Percentiles rank a stretch among this genome's conserved stretches.
These are phyloP conservation scores for Agapetus fuscipes DNA, from an alignment of 2,888 invertebrate genomes.

Conservation along the genomic window DNA sequence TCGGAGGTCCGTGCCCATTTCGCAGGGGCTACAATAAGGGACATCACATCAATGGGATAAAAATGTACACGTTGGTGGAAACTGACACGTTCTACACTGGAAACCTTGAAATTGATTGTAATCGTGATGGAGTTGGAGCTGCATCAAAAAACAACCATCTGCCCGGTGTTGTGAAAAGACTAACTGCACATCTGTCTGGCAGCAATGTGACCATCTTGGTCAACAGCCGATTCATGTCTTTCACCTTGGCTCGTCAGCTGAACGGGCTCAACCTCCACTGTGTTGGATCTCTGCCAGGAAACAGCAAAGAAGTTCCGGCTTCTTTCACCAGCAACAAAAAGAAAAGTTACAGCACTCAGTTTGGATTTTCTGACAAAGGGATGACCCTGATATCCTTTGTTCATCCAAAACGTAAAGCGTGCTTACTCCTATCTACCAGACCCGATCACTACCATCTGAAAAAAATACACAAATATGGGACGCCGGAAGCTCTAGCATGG, in stretches of 20 bases:
- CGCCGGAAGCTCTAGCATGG: constrained; percentile 28
- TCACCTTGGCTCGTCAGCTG: constrained; percentile 29
- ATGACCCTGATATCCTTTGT: constrained; percentile 33
- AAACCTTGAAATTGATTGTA: constrained; percentile 37
- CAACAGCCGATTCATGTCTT: constrained; percentile 37
- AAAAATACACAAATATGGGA: constrained; percentile 25
- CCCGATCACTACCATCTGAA: constrained; percentile 33
- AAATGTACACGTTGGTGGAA: constrained; percentile 36
- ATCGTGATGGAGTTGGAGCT: constrained; percentile 22
- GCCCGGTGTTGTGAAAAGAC: constrained; percentile 32
- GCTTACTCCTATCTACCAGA: constrained; percentile 34
- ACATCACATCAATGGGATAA: constrained; percentile 32
- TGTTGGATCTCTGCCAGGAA: constrained; percentile 32
- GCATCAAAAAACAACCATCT: constrained; percentile 27
- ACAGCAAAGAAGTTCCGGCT: constrained; percentile 33
- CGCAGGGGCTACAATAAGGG: constrained; percentile 26
- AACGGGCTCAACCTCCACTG: constrained; percentile 31
- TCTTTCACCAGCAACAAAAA: constrained; percentile 32
- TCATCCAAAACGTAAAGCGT: constrained; percentile 29
- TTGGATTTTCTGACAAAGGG: constrained; percentile 33
- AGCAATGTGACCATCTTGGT: constrained; percentile 32
- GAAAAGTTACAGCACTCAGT: constrained; percentile 29
- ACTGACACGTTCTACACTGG: constrained; percentile 36
- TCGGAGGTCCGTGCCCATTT: constrained; percentile 39
- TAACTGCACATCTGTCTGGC: constrained; percentile 34